Conservation (phyloP, 30 jellyfish, hydroid and myxozoan species). For the Pseudorhiza aurosa region DNA sequence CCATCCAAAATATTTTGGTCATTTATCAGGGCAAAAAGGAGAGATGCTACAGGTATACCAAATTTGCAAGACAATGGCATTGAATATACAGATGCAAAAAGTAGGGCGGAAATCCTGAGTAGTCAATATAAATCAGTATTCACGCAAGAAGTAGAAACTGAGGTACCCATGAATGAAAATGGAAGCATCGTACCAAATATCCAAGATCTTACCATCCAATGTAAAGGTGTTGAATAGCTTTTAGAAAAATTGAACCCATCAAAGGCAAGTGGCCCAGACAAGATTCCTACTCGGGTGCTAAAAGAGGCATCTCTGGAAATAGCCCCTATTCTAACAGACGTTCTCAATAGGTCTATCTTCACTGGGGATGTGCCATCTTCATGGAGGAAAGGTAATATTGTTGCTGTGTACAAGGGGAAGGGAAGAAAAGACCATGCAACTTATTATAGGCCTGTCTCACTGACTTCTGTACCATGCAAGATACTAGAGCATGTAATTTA, state of each 20-base stretch:
- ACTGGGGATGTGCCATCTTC: conserved; percentile 53
- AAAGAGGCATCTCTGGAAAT: conserved; percentile 29
- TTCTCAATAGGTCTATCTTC: conserved; percentile 39
- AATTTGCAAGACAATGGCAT: conserved; percentile 2
- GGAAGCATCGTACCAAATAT: conserved; percentile 16
- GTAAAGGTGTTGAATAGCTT: conserved; percentile 50
- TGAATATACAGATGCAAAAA: conserved; percentile 11
- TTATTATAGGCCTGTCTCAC: conserved; percentile 26
- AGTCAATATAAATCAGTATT: conserved; percentile 44
- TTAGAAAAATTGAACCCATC: conserved; percentile 35
- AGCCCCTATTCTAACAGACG: conserved; percentile 37
- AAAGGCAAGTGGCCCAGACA: conserved; percentile 55
- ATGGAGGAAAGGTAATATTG: conserved; percentile 42
- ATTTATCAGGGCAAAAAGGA: conserved; percentile 22
- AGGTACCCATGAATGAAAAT: conserved; percentile 24
- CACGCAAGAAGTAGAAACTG: conserved; percentile 44
- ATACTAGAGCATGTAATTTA: conserved; percentile 36
- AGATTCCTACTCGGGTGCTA: conserved; percentile 52
- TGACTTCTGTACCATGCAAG: conserved; percentile 39
- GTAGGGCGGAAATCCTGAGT: conserved; percentile 53
- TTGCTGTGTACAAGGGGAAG: conserved; percentile 17
- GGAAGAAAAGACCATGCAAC: conserved; percentile 14
- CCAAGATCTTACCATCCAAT: conserved; percentile 38
- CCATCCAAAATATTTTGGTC: conserved; percentile 33
- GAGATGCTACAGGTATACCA: conserved; percentile 38